A percentile compares a stretch with the other conserved stretches of the same genome.
Evolutionary conservation across 2,113 vertebrate genomes (phyloP).

Genomic region (Notothenia coriiceps): DNA sequence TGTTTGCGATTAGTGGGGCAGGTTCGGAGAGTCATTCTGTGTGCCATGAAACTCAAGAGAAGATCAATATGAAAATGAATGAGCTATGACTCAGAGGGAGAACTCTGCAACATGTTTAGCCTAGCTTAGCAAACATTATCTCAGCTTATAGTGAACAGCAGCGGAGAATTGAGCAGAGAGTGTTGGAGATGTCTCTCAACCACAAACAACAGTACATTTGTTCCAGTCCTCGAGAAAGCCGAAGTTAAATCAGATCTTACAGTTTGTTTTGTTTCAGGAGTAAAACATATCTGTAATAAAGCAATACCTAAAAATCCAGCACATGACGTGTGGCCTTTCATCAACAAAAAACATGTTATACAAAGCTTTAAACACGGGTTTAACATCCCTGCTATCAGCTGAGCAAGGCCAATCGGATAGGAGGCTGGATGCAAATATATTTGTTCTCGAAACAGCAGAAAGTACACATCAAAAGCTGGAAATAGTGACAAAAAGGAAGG

Average conservation of each 20-base stretch:
- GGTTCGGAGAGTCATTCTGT: background rate
- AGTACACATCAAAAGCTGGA: background rate
- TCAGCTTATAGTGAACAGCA: no score
- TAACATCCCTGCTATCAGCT: background rate
- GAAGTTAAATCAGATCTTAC: no score
- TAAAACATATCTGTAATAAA: background rate
- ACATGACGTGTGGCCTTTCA: no score
- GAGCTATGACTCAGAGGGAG: background rate
- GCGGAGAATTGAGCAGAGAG: no score
- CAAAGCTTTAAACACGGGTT: background rate
- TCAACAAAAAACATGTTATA: background rate
- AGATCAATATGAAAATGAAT: slow-evolving; percentile 1
- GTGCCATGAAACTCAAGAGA: background rate
- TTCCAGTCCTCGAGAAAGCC: no score
- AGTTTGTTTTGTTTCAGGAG: no score
- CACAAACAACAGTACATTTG: no score
- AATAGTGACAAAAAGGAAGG: background rate
- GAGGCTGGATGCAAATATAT: background rate
- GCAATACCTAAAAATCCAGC: background rate
- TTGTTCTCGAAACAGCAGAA: background rate
- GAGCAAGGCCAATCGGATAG: background rate
- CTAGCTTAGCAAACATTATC: background rate
- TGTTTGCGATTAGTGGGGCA: background rate
- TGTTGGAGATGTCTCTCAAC: no score
- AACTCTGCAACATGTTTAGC: background rate